Percentiles rank a stretch among this genome's conserved stretches.
Evolutionary conservation across 2,888 invertebrate species (phyloP).

Genomic region (Melipona beecheii): DNA sequence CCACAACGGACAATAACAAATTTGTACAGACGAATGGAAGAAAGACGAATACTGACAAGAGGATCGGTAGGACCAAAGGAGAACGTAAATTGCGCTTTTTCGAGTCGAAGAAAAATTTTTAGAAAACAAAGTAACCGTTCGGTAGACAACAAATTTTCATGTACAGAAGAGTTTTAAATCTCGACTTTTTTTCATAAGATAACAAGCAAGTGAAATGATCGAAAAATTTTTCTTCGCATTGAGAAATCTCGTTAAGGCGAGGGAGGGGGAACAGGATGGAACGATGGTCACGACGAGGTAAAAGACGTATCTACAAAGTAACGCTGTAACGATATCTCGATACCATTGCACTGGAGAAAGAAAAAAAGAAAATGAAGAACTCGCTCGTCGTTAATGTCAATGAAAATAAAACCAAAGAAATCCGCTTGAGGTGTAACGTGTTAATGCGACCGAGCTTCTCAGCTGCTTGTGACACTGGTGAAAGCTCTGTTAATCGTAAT

Average conservation of each 20-base stretch:
- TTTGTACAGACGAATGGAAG: conserved; percentile 49
- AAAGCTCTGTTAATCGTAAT: conserved; percentile 54
- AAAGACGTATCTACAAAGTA: conserved; percentile 19
- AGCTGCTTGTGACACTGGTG: conserved; percentile 27
- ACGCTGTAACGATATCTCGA: conserved; percentile 16
- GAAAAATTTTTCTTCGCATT: conserved; percentile 23
- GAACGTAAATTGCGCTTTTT: conserved; percentile 26
- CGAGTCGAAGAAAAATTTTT: not conserved
- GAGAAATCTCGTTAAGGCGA: conserved; percentile 34
- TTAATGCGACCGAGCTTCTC: conserved; percentile 37
- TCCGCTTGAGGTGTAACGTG: conserved; percentile 21
- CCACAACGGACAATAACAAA: conserved; percentile 54
- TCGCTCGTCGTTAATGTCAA: conserved; percentile 18
- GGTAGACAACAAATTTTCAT: not conserved
- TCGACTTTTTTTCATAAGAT: not conserved
- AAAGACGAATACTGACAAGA: conserved; percentile 43
- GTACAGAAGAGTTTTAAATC: not conserved
- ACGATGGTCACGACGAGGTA: conserved; percentile 8
- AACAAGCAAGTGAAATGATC: too few relatives aligned
- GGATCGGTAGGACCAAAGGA: conserved; percentile 1
- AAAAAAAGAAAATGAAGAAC: not conserved
- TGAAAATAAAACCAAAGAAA: conserved; percentile 56
- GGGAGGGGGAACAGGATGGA: conserved; percentile 6
- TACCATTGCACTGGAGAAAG: conserved; percentile 16
- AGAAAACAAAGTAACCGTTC: not conserved